Percentiles rank a stretch among this genome's conserved stretches.
phyloP scores from a whole-genome alignment of 2,888 invertebrate genomes.

The Pollenia angustigena region DNA sequence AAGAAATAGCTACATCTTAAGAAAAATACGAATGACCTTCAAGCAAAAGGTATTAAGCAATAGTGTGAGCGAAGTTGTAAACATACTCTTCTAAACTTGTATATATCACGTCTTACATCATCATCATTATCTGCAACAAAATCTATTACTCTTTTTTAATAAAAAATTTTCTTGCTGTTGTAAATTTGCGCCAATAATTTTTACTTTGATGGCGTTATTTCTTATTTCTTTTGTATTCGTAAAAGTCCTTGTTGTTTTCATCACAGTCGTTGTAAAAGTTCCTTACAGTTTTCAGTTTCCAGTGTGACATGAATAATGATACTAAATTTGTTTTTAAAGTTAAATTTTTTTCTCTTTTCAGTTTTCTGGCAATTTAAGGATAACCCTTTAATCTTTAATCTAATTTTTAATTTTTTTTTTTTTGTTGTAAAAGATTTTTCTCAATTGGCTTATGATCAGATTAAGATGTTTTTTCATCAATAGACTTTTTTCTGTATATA shows the following conservation, averaged over 20 bases:
- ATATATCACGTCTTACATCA: background rate
- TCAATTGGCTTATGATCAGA: no score
- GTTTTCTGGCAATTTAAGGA: constrained; percentile 14
- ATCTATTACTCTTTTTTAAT: background rate
- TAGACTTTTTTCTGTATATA: no score
- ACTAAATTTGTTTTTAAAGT: constrained; percentile 30
- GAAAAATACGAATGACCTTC: background rate
- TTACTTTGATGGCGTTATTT: constrained; percentile 28
- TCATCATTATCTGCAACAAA: constrained; percentile 7
- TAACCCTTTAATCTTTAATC: background rate
- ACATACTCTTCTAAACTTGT: no score
- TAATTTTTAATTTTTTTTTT: no score
- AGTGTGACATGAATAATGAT: constrained; percentile 63
- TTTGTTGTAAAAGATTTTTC: no score
- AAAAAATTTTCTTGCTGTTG: background rate
- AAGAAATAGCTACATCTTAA: no score
- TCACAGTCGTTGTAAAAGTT: constrained; percentile 14
- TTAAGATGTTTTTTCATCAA: no score
- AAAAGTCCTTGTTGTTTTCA: constrained; percentile 3
- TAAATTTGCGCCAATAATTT: constrained; percentile 25
- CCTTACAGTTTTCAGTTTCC: background rate
- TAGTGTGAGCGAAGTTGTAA: no score
- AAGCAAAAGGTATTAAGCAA: no score
- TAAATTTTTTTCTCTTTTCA: background rate
- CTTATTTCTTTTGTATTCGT: background rate